Base-by-base conservation (phyloP, 1,140 invertebrate species). In the Nasonia longicornis region DNA sequence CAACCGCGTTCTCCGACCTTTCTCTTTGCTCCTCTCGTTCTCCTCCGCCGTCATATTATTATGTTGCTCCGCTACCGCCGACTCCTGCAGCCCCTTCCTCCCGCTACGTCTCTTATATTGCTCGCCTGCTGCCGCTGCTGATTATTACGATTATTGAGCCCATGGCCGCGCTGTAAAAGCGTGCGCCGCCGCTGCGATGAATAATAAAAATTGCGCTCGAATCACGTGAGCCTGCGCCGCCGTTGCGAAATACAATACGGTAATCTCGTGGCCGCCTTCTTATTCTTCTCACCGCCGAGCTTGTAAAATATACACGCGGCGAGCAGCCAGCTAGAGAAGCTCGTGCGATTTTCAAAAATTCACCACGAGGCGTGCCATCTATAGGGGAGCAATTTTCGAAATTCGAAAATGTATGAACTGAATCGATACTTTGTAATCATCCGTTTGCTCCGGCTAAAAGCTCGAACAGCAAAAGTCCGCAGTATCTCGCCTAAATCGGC, bases 111-210 rank as follows among this genome's bases (percentile, higher is more conserved):
- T 73, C 74, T 70, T 67, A 73, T 42, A 42, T 48, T 63, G 52
- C 71, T 45, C 2, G 84, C 83, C 87, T 73, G 83, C 42, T 52
- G 52, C 52, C 14, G 20, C 20, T 82, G 85, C 86, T 86, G 86
- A 88, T 88, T 88, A 89, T 89, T 89, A 86, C 86, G 87, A 89
- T 88, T 89, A 88, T 89, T 88, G 87, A 87, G 84, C 84, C 84
- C 82, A 64, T 35, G 76, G 74, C 63, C 69, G 70, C 67, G 31
- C 3, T 78, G 80, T 78, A 82, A 82, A 82, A 77, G 45, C 63
- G 22, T 48, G 75, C 64, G 29, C 42, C 4, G 77, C 31, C 2
- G 10, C 10, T 4, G 20, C 64, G 38, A 69, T 81, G 80, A 82
- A 82, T 82, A 82, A 82, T 82, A 78, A 82, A 82, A 82, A 81